Base-by-base conservation (phyloP, 2,797 vertebrate species). In the Dromococcyx pavoninus region DNA sequence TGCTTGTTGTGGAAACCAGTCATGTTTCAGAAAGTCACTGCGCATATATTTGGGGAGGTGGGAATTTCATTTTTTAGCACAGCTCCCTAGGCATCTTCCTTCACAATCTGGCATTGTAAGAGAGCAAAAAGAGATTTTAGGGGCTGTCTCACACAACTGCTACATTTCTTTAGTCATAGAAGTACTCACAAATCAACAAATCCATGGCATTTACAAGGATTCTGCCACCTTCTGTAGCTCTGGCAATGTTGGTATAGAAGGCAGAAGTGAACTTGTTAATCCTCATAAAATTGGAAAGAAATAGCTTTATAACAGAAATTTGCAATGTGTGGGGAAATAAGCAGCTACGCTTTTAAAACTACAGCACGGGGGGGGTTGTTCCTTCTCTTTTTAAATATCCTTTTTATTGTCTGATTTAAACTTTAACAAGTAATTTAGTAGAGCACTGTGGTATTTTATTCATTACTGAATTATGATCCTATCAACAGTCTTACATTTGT, bases 11-110 rank as follows among this genome's bases (percentile, higher is more conserved):
- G 43, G 76, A 93, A 93, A 62, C 9, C 54, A 75, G 62, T 71
- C 57, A 41, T 37, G 43, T 73, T 94, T 75, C 91, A 81, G 62
- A 94, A 91, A 93, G 79, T 81, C 66, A 32, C 72, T 75, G 39
- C 0, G 1, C 87, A 81, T 66, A n/a, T 33, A 72, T 93, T 37
- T 84, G 77, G 75, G 35, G 73, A 94, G 64, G 76, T 88, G 88
- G 76, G 44, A 76, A 84, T 91, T 91, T 61, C 6, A 22, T 78
- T 86, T 70, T 48, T 1, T 0, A 73, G 57, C 62, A 21, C 69
- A 60, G 39, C 37, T 86, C 57, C 50, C 57, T 54, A 66, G 44
- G 19, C 75, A 94, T 69, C 61, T 92, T 82, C n/a, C 51, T 72
- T 54, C 39, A 72, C 46, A 90, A 73, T 93, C 86, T 94, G 93